phyloP scores from a whole-genome alignment of 2,888 invertebrate species.

The Patella ulyssiponensis region DNA sequence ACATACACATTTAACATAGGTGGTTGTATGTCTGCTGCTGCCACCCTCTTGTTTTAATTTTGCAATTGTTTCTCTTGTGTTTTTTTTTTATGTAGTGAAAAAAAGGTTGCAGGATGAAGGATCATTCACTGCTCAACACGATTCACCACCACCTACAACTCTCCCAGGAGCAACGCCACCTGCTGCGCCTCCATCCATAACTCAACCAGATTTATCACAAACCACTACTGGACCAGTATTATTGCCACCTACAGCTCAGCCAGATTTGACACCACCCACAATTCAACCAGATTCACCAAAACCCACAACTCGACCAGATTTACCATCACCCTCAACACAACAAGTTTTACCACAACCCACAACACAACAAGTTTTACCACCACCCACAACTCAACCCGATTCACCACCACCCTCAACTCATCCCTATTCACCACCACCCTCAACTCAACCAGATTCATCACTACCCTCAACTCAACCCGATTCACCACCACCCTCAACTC shows the following conservation, averaged over 20 bases:
- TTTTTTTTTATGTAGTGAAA: not conserved
- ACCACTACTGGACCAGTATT: slow-evolving; percentile 11
- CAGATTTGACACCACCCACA: not conserved
- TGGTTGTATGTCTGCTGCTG: too few species aligned
- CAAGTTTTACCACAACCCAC: not conserved
- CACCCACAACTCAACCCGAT: not conserved
- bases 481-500: too few species aligned
- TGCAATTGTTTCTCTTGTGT: too few species aligned
- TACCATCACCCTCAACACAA: slow-evolving; percentile 8
- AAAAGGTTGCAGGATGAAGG: slow-evolving; percentile 10
- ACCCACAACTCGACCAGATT: slow-evolving; percentile 2
- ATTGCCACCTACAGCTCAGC: not conserved
- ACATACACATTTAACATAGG: too few species aligned
- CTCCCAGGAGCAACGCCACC: not conserved
- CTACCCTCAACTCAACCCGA: too few species aligned
- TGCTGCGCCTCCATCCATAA: not conserved
- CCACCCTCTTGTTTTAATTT: too few species aligned
- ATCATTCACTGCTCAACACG: not conserved
- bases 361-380: slow-evolving; percentile 6
- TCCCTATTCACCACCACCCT: too few species aligned
- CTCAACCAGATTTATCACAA: slow-evolving; percentile 8
- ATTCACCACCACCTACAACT: not conserved
- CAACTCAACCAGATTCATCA: too few species aligned
- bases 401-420: not conserved
- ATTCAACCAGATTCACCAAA: not conserved